Conservation (phyloP, 2,113 vertebrate genomes). For the Oophaga pumilio region DNA sequence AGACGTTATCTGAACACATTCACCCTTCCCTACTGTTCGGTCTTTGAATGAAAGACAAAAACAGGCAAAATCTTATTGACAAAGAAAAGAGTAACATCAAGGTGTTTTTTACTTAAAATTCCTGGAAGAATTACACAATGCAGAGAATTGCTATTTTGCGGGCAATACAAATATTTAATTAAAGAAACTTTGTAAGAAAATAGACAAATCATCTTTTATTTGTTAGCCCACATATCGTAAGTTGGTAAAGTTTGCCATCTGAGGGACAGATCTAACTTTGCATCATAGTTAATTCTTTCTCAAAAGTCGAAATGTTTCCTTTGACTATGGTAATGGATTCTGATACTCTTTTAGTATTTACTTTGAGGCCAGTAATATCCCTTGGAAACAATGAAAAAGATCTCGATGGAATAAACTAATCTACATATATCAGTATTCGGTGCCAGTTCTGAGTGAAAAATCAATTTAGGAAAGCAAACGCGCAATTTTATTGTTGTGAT, state of each 20-base stretch:
- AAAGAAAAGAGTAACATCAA: no score
- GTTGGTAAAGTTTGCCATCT: background rate
- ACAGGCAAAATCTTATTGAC: no score
- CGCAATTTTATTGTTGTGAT: slow-evolving; percentile 10
- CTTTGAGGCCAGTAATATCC: background rate
- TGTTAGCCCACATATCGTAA: background rate
- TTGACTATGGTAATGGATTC: background rate
- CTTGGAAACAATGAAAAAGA: background rate
- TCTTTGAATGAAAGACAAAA: no score
- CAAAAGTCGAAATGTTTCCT: background rate
- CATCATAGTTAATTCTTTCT: background rate
- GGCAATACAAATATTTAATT: no score
- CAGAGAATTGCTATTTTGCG: no score
- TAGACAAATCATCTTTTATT: no score
- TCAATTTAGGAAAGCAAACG: slow-evolving; percentile 1
- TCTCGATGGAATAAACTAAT: background rate
- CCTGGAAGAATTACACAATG: no score
- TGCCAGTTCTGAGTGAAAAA: background rate
- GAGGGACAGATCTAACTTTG: background rate
- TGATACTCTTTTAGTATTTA: background rate
- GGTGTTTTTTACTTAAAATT: no score
- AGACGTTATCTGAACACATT: no score
- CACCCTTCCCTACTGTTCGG: no score
- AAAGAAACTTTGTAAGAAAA: no score
- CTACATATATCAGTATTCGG: slow-evolving; percentile 1